Conservation (phyloP, 2,113 vertebrate species). For the Hypanus sabinus region DNA sequence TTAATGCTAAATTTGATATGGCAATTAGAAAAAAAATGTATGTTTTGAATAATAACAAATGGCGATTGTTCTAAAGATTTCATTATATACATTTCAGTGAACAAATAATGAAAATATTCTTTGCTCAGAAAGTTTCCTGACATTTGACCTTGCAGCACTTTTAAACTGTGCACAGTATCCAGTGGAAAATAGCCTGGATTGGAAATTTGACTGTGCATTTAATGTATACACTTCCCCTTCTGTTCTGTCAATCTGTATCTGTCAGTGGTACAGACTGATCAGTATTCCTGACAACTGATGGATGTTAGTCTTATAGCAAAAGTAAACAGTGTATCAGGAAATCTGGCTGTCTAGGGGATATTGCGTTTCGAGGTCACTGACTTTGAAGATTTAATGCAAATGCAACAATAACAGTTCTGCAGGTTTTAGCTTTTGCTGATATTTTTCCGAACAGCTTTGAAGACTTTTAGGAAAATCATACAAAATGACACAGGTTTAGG, state of each 20-base stretch:
- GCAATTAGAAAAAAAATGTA: constrained; percentile 30
- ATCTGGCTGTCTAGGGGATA: constrained; percentile 33
- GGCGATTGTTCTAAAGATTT: not conserved
- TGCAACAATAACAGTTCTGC: constrained; percentile 33
- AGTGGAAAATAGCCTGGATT: constrained; percentile 33
- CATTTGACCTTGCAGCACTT: constrained; percentile 27
- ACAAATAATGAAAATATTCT: constrained; percentile 36
- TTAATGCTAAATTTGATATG: constrained; percentile 36
- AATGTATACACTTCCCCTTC: constrained; percentile 22
- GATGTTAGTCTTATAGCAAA: constrained; percentile 36
- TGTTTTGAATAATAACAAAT: constrained; percentile 31
- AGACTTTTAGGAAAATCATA: not conserved
- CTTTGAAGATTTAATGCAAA: constrained; percentile 38
- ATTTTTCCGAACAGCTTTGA: not conserved
- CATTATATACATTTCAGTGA: constrained; percentile 33
- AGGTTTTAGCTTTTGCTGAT: not conserved
- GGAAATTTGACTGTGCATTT: not conserved
- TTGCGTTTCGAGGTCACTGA: constrained; percentile 27
- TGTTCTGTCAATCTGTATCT: constrained; percentile 29
- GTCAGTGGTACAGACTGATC: constrained; percentile 32
- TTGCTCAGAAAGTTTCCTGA: constrained; percentile 33
- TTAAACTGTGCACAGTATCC: constrained; percentile 29
- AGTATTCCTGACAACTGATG: constrained; percentile 36
- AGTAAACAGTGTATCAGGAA: constrained; percentile 37
- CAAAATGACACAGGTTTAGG: not conserved